Conservation (phyloP, 2,888 invertebrate species). For the Magallana nippona region DNA sequence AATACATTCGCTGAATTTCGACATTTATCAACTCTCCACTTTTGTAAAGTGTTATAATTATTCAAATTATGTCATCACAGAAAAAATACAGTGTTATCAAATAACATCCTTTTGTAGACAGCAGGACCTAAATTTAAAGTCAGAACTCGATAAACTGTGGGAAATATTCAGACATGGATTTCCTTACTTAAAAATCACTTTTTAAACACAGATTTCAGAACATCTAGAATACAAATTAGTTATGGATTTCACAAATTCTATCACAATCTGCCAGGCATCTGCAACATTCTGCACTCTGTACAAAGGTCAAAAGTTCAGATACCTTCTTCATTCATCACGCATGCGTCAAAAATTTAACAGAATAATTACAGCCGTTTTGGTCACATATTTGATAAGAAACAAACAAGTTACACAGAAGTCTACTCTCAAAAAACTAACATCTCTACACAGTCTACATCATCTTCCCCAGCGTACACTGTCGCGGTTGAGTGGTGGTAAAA, state of each 20-base stretch:
- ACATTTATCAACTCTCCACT: conserved; percentile 20
- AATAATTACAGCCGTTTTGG: not conserved
- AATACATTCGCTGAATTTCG: conserved; percentile 24
- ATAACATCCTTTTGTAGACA: conserved; percentile 23
- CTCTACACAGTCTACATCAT: not conserved
- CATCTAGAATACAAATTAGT: conserved; percentile 19
- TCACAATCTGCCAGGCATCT: conserved; percentile 16
- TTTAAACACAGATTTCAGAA: conserved; percentile 29
- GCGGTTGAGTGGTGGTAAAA: not conserved
- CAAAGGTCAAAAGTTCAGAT: conserved; percentile 26
- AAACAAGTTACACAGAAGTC: not conserved
- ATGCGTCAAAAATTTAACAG: not conserved
- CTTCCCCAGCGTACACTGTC: conserved; percentile 12
- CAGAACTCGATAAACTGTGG: conserved; percentile 30
- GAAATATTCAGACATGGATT: conserved; percentile 27
- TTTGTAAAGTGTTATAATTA: conserved; percentile 31
- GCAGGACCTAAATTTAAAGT: not conserved
- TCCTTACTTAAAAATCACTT: conserved; percentile 31
- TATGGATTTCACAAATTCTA: conserved; percentile 32
- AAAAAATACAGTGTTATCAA: conserved; percentile 31
- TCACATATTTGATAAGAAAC: not conserved
- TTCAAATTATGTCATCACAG: conserved; percentile 35
- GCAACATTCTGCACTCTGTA: conserved; percentile 3
- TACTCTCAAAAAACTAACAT: not conserved
- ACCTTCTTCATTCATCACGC: conserved; percentile 28